Evolutionary conservation across 2,113 vertebrate species (phyloP).

Genomic region (Bungarus multicinctus): DNA sequence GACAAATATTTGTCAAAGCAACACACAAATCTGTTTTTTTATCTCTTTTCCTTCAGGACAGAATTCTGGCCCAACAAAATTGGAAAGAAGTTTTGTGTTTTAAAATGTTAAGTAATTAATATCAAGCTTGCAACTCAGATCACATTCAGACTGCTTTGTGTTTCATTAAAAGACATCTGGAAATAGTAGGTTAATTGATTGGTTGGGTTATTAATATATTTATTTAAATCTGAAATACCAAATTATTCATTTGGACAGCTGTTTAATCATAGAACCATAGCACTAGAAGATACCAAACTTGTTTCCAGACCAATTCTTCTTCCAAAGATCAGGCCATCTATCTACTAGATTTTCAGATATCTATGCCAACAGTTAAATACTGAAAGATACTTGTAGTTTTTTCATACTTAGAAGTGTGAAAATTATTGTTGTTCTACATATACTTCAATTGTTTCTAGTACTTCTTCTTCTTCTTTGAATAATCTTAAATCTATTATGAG

Average conservation of each 20-base stretch:
- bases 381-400: background rate
- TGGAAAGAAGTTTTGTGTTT: background rate
- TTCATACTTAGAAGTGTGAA: background rate
- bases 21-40: background rate
- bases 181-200: background rate
- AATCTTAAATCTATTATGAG: background rate
- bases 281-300: background rate
- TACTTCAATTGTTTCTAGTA: background rate
- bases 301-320: background rate
- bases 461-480: background rate
- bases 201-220: background rate
- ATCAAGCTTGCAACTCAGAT: background rate
- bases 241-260: background rate
- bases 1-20: background rate
- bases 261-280: background rate
- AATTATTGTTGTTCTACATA: background rate
- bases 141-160: background rate
- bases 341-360: background rate
- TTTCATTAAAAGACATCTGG: background rate
- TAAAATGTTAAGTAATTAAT: background rate
- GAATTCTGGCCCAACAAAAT: background rate
- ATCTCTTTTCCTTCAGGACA: background rate
- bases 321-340: background rate
- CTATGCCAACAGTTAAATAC: background rate
- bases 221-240: background rate